Evolutionary conservation across 2,797 vertebrate species (phyloP).

Genomic region (Acanthornis magna): DNA sequence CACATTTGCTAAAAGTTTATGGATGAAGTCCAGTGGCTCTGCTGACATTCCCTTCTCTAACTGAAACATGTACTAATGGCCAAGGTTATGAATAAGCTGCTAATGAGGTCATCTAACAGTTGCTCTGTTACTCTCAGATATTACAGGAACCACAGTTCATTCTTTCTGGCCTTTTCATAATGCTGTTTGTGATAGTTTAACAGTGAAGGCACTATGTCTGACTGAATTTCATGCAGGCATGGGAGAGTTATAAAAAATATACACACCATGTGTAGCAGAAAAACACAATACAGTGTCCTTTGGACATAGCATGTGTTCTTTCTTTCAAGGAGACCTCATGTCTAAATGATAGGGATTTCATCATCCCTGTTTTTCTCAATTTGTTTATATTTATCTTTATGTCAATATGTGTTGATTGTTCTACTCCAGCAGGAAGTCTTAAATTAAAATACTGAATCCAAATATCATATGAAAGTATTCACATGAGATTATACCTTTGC

Average conservation of each 20-base stretch:
- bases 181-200: background rate
- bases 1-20: background rate
- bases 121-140: background rate
- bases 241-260: background rate
- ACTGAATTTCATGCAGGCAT: background rate
- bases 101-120: slow-evolving; percentile 12
- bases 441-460: background rate
- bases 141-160: background rate
- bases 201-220: background rate
- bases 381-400: background rate
- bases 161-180: background rate
- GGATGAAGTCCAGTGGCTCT: background rate
- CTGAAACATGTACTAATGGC: background rate
- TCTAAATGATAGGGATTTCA: background rate
- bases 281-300: background rate
- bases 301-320: background rate
- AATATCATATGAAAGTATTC: background rate
- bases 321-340: background rate
- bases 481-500: background rate
- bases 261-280: background rate
- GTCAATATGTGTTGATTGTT: background rate
- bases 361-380: background rate
- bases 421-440: background rate
- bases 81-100: background rate
- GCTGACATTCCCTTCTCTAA: background rate